These are phyloP conservation scores for Anniella stebbinsi DNA, from an alignment of 2,797 vertebrate species.

Conservation along the genomic window DNA sequence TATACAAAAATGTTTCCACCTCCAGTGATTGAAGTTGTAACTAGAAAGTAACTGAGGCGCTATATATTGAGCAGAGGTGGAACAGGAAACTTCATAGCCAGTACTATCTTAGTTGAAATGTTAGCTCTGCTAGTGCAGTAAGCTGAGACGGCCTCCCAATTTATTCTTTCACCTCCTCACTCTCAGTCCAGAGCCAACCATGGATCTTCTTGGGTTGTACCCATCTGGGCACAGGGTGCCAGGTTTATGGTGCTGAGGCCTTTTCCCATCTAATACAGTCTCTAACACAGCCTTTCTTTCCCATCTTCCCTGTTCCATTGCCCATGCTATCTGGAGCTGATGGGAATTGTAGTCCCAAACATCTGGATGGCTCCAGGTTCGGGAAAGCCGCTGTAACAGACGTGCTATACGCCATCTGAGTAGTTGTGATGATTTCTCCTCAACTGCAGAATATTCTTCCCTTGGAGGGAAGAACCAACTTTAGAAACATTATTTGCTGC, in stretches of 20 bases:
- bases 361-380: background rate
- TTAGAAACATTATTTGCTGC: background rate
- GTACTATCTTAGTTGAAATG: background rate
- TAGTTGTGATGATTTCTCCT: background rate
- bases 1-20: background rate
- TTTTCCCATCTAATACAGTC: background rate
- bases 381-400: background rate
- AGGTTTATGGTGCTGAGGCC: background rate
- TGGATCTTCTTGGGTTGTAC: background rate
- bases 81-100: background rate
- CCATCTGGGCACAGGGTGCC: background rate
- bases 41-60: background rate
- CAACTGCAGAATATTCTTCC: background rate
- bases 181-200: background rate
- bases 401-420: background rate
- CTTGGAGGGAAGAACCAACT: background rate
- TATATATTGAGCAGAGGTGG: background rate
- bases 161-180: background rate
- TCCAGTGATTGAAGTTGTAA: background rate
- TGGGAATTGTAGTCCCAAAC: background rate
- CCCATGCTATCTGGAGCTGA: background rate
- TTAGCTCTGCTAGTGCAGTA: background rate
- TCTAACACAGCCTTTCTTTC: background rate
- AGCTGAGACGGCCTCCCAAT: background rate
- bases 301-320: background rate